Percentiles rank a stretch among this genome's conserved stretches.
Evolutionary conservation across 2,113 vertebrate genomes (phyloP).

Genomic region (Platycercus adscitus): DNA sequence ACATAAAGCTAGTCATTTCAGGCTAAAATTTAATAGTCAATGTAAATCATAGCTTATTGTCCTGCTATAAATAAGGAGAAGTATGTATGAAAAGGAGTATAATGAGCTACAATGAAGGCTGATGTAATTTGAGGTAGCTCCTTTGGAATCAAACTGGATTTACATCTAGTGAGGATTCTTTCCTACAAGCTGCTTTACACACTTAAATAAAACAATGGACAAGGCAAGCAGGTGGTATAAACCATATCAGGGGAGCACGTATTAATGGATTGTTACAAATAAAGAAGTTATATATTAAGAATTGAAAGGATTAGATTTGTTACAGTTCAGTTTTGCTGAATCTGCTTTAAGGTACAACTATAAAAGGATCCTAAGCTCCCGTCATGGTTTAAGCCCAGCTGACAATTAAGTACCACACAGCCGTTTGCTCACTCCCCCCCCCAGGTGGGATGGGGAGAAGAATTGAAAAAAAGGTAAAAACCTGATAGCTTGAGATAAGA

Average conservation of each 20-base stretch:
- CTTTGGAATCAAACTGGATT: background rate
- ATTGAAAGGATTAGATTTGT: background rate
- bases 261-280: background rate
- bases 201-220: background rate
- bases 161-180: background rate
- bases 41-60: background rate
- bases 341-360: background rate
- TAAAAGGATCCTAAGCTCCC: background rate
- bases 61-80: slow-evolving; percentile 18
- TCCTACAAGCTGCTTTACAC: background rate
- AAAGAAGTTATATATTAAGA: background rate
- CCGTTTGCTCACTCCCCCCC: background rate
- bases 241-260: background rate
- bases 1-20: background rate
- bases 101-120: background rate
- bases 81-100: background rate
- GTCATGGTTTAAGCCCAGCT: background rate
- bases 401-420: background rate
- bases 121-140: background rate
- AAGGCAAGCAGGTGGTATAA: background rate
- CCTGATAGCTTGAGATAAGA: background rate
- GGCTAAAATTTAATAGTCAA: background rate
- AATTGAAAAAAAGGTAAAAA: background rate
- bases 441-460: background rate
- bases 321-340: background rate